A percentile compares a stretch with the other conserved stretches of the same genome.
phyloP scores from a whole-genome alignment of 2,113 vertebrate species.

The Cervus canadensis region DNA sequence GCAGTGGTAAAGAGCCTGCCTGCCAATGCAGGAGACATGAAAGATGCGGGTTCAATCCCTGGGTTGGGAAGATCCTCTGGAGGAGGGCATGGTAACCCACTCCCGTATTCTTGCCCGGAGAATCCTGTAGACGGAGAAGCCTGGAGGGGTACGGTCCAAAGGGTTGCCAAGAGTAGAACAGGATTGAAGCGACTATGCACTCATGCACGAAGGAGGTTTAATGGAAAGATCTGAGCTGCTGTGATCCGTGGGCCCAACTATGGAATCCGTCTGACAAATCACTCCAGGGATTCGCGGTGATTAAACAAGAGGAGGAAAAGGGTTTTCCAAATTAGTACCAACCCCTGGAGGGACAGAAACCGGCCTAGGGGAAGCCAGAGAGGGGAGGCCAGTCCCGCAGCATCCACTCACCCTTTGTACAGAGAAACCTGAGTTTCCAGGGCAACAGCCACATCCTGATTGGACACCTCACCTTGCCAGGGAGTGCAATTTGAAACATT shows the following conservation, averaged over 20 bases:
- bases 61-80: not conserved
- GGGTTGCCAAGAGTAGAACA: not conserved
- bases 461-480: conserved; percentile 23
- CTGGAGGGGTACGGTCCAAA: not conserved
- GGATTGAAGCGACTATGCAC: not conserved
- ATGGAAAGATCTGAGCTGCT: not conserved
- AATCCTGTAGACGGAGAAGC: not conserved
- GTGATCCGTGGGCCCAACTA: not conserved
- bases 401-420: conserved; percentile 48
- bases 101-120: not conserved
- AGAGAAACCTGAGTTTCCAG: conserved; percentile 60
- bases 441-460: conserved; percentile 45
- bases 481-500: conserved; percentile 17
- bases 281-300: not conserved
- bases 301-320: not conserved
- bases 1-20: not conserved
- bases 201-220: not conserved
- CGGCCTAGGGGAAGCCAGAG: not conserved
- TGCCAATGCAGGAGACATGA: not conserved
- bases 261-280: fast-evolving
- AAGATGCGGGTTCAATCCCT: not conserved
- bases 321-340: conserved; percentile 11
- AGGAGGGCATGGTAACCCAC: not conserved
- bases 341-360: not conserved
- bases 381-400: not conserved